A percentile compares a stretch with the other conserved stretches of the same genome.
phyloP scores from a whole-genome alignment of 1,140 invertebrate genomes.

The Heterodera carotae region DNA sequence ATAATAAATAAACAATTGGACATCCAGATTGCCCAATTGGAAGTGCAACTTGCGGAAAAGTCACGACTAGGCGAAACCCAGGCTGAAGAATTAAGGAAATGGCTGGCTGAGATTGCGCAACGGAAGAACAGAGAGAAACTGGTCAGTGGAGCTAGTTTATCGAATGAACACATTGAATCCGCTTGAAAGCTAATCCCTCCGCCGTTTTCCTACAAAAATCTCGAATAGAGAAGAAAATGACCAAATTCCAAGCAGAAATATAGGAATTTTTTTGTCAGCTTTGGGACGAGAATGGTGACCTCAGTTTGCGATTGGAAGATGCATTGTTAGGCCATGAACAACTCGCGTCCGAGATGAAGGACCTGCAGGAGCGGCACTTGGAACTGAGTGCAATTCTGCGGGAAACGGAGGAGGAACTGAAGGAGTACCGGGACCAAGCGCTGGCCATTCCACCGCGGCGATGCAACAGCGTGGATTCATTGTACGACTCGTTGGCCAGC shows the following conservation, averaged over 20 bases:
- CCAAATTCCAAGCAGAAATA: too few relatives aligned
- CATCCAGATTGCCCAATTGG: slow-evolving; percentile 45
- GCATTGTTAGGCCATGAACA: slow-evolving; percentile 47
- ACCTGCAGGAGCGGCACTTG: slow-evolving; percentile 56
- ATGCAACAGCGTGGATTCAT: slow-evolving; percentile 49
- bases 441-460: slow-evolving; percentile 1
- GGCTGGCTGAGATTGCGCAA: slow-evolving; percentile 47
- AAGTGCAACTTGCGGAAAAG: slow-evolving; percentile 47
- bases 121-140: slow-evolving; percentile 46
- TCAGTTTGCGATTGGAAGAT: slow-evolving; percentile 41
- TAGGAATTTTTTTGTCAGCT: slow-evolving; percentile 28
- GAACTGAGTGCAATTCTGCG: slow-evolving; percentile 52
- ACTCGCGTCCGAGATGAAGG: slow-evolving; percentile 39
- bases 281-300: slow-evolving; percentile 49
- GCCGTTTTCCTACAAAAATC: too few relatives aligned
- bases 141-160: slow-evolving; percentile 24
- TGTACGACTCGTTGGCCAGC: slow-evolving; percentile 60
- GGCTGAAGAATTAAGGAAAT: slow-evolving; percentile 46
- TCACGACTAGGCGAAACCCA: slow-evolving; percentile 48
- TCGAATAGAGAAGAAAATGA: too few relatives aligned
- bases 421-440: slow-evolving; percentile 33
- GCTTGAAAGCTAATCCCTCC: too few relatives aligned
- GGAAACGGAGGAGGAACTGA: slow-evolving; percentile 59
- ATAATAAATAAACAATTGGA: too few relatives aligned
- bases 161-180: too few relatives aligned